Conservation (phyloP, 2,888 invertebrate genomes). For the Catocala nupta region DNA sequence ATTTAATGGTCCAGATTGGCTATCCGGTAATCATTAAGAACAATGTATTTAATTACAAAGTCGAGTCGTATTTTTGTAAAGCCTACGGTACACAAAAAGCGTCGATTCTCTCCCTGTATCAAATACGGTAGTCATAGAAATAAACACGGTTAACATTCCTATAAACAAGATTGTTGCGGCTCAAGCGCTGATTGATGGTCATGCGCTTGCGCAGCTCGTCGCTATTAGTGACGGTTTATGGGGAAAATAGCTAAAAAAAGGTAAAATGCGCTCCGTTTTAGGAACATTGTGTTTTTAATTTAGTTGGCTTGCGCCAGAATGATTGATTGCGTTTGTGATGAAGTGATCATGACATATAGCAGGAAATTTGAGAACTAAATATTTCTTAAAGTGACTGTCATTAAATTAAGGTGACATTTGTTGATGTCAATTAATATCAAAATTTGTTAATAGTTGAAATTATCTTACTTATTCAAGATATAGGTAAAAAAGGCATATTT, state of each 20-base stretch:
- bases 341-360: slow-evolving; percentile 14
- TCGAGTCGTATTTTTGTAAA: too few relatives aligned
- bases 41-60: too few relatives aligned
- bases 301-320: slow-evolving; percentile 30
- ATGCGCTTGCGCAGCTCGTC: slow-evolving; percentile 61
- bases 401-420: too few relatives aligned
- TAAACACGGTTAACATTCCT: slow-evolving; percentile 83
- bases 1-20: too few relatives aligned
- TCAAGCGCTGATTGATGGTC: slow-evolving; percentile 74
- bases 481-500: too few relatives aligned
- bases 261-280: slow-evolving; percentile 54
- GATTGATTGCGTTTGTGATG: slow-evolving; percentile 22
- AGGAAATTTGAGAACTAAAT: background rate
- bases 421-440: too few relatives aligned
- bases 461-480: too few relatives aligned
- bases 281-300: slow-evolving; percentile 64
- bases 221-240: slow-evolving; percentile 80
- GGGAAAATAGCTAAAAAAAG: slow-evolving; percentile 61
- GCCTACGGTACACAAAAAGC: background rate
- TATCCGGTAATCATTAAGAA: too few relatives aligned
- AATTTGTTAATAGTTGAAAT: too few relatives aligned
- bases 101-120: slow-evolving; percentile 62
- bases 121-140: slow-evolving; percentile 66
- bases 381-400: too few relatives aligned
- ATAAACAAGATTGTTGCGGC: slow-evolving; percentile 84